These are phyloP conservation scores for Apis florea DNA, from an alignment of 1,140 invertebrate genomes.

Conservation along the genomic window DNA sequence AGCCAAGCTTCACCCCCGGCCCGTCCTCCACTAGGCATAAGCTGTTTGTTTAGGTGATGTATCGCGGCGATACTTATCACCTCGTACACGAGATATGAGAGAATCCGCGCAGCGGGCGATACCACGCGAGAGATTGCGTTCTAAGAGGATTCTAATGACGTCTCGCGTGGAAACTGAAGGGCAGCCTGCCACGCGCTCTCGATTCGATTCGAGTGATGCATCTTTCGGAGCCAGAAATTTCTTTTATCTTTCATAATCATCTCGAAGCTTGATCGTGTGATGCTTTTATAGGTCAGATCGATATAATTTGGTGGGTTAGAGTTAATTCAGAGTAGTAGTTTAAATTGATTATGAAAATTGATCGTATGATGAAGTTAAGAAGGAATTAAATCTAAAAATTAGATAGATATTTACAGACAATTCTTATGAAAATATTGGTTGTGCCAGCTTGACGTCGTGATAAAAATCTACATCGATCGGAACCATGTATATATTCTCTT, in stretches of 20 bases:
- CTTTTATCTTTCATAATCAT: too few relatives aligned
- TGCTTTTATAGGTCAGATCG: too few relatives aligned
- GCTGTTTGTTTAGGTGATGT: slow-evolving; percentile 77
- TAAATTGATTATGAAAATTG: too few relatives aligned
- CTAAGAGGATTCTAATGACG: slow-evolving; percentile 74
- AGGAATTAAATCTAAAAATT: too few relatives aligned
- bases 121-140: slow-evolving; percentile 69
- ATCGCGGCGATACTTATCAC: slow-evolving; percentile 75
- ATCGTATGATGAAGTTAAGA: too few relatives aligned
- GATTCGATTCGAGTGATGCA: neutral
- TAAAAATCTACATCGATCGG: neutral
- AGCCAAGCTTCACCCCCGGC: slow-evolving; percentile 46
- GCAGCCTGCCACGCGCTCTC: slow-evolving; percentile 29
- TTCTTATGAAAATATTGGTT: too few relatives aligned
- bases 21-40: slow-evolving; percentile 63
- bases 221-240: neutral
- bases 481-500: too few relatives aligned
- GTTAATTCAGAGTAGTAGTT: too few relatives aligned
- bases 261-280: too few relatives aligned
- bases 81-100: slow-evolving; percentile 70
- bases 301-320: too few relatives aligned
- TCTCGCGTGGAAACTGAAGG: slow-evolving; percentile 19
- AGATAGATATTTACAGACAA: too few relatives aligned
- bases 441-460: neutral
- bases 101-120: slow-evolving; percentile 69